Evolutionary conservation across 2,113 vertebrate species (phyloP).

Genomic region (Paradisaea rubra): DNA sequence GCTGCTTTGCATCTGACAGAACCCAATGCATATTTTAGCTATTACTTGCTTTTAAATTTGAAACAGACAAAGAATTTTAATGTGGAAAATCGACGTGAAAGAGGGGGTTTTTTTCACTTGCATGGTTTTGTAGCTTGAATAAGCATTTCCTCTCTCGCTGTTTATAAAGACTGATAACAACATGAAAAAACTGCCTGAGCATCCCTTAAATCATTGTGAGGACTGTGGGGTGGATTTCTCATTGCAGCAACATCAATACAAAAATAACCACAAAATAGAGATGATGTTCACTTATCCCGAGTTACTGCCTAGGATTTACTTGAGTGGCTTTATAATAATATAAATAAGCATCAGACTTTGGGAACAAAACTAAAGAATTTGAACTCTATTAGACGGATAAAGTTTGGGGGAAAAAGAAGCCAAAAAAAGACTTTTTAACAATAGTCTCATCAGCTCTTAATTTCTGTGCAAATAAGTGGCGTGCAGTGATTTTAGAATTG

Average conservation of each 20-base stretch:
- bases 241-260: background rate
- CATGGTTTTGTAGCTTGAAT: background rate
- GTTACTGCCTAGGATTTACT: background rate
- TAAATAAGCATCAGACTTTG: background rate
- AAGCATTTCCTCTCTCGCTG: background rate
- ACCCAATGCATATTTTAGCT: background rate
- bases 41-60: background rate
- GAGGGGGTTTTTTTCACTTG: background rate
- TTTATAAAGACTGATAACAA: background rate
- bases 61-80: conserved; percentile 8
- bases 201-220: background rate
- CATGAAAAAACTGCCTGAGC: background rate
- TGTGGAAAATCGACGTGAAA: background rate
- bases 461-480: background rate
- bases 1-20: background rate
- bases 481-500: background rate
- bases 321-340: background rate
- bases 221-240: background rate
- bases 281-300: background rate
- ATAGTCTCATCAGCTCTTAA: background rate
- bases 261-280: background rate
- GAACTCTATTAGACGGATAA: background rate
- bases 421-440: background rate
- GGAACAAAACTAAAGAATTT: background rate
- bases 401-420: background rate